These are phyloP conservation scores for Lepidocolaptes lacrymiger DNA, from an alignment of 2,797 vertebrate species.

Conservation along the genomic window DNA sequence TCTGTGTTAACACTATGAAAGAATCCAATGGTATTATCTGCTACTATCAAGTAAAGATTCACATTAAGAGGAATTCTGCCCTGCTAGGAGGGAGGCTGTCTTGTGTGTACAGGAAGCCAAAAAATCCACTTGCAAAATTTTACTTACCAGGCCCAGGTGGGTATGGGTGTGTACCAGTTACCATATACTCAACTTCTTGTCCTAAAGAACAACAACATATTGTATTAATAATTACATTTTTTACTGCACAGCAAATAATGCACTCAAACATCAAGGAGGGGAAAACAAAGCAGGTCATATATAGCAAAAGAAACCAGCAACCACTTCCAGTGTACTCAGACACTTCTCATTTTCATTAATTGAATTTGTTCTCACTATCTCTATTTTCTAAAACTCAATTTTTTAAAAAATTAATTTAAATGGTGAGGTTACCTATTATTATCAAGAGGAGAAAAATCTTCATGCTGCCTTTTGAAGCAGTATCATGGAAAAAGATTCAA, in stretches of 20 bases:
- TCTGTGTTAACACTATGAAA: neutral
- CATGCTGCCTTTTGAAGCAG: neutral
- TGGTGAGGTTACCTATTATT: neutral
- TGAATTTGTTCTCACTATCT: neutral
- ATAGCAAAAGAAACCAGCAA: neutral
- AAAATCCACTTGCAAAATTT: neutral
- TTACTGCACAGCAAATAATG: neutral
- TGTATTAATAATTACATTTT: neutral
- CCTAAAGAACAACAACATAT: conserved; percentile 62
- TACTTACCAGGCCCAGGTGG: conserved; percentile 92
- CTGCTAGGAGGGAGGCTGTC: neutral
- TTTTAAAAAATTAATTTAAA: neutral
- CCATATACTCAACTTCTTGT: conserved; percentile 91
- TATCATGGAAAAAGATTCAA: neutral
- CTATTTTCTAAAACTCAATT: neutral
- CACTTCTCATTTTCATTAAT: neutral
- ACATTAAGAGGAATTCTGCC: neutral
- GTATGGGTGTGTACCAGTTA: conserved; percentile 96
- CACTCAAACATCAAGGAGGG: neutral
- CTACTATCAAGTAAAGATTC: neutral
- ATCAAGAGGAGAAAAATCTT: neutral
- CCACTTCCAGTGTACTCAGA: neutral
- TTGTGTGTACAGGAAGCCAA: neutral
- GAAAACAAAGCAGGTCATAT: neutral
- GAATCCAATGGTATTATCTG: neutral